Percentiles rank a stretch among this genome's conserved stretches.
These are phyloP conservation scores for Campoletis sonorensis DNA, from an alignment of 1,140 invertebrate genomes.

Conservation along the genomic window DNA sequence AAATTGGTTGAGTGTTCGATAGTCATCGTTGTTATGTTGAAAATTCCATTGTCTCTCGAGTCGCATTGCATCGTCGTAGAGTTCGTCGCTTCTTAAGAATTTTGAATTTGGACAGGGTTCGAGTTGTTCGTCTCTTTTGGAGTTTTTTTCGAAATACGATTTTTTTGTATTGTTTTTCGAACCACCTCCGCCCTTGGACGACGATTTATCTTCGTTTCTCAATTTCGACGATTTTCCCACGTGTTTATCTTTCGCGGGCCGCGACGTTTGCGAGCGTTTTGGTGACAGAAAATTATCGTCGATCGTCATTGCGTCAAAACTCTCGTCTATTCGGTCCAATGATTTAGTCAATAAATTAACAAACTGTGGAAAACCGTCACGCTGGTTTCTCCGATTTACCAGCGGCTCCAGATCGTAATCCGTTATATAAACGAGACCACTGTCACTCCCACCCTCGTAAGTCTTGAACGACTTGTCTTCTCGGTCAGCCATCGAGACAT, in stretches of 20 bases:
- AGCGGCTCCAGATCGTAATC: conserved; percentile 65
- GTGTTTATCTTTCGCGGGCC: conserved; percentile 8
- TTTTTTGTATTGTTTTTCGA: conserved; percentile 28
- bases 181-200: conserved; percentile 19
- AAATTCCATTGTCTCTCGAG: conserved; percentile 55
- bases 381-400: conserved; percentile 39
- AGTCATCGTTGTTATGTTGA: conserved; percentile 56
- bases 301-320: conserved; percentile 81
- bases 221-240: not conserved
- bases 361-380: conserved; percentile 55
- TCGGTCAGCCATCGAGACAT: conserved; percentile 57
- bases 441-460: conserved; percentile 68
- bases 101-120: conserved; percentile 53
- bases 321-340: conserved; percentile 86
- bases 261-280: conserved; percentile 11
- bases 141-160: conserved; percentile 26
- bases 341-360: conserved; percentile 81
- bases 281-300: conserved; percentile 69
- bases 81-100: conserved; percentile 64
- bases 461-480: conserved; percentile 54
- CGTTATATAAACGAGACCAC: conserved; percentile 67
- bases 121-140: conserved; percentile 56
- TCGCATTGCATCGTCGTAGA: conserved; percentile 62
- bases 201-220: conserved; percentile 49
- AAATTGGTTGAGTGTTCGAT: conserved; percentile 51